Evolutionary conservation across 2,113 vertebrate species (phyloP).

Genomic region (Sinosuthora webbiana): DNA sequence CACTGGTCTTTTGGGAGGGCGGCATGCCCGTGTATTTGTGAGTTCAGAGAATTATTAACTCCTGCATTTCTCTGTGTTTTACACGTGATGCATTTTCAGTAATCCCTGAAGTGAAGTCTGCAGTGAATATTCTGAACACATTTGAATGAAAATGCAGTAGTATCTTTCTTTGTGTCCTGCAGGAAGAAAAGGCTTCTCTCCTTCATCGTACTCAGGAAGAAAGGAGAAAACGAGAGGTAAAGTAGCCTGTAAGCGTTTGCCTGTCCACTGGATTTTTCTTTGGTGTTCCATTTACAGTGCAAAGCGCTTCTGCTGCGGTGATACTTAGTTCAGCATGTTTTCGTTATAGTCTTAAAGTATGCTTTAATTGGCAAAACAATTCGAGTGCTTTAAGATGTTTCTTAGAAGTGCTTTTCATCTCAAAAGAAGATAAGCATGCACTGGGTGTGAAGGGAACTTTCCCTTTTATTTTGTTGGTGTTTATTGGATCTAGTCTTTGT

Average conservation of each 20-base stretch:
- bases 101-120: background rate
- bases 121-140: background rate
- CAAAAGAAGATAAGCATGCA: background rate
- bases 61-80: background rate
- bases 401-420: background rate
- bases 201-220: conserved; percentile 97
- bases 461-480: background rate
- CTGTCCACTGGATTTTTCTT: background rate
- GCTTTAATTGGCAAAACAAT: background rate
- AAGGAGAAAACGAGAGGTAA: conserved; percentile 94
- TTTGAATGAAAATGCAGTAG: background rate
- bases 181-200: conserved; percentile 98
- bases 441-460: background rate
- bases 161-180: background rate
- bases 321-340: background rate
- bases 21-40: background rate
- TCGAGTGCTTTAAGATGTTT: background rate
- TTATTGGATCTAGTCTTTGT: background rate
- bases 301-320: background rate
- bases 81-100: rapidly evolving
- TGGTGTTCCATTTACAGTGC: background rate
- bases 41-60: background rate
- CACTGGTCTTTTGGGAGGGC: background rate
- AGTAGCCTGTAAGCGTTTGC: background rate
- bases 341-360: background rate